A percentile compares a stretch with the other conserved stretches of the same genome.
These are phyloP conservation scores for Corythornis madagascariensis DNA, from an alignment of 2,113 vertebrate genomes.

Conservation along the genomic window DNA sequence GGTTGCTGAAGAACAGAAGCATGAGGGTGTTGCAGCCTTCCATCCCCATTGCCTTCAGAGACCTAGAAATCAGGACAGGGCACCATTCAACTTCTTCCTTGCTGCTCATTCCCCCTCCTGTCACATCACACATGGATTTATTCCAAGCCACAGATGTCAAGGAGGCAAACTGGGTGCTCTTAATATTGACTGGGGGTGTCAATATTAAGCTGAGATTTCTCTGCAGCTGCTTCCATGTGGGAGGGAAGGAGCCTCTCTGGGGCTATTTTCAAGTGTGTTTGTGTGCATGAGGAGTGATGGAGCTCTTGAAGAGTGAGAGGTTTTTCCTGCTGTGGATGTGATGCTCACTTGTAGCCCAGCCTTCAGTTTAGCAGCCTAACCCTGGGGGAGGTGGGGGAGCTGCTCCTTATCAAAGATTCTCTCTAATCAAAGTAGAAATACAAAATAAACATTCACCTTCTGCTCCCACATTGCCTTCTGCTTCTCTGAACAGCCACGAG, in stretches of 20 bases:
- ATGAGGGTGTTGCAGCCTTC: neutral
- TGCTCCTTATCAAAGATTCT: neutral
- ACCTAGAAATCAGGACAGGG: neutral
- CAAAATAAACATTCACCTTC: neutral
- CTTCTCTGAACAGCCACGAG: neutral
- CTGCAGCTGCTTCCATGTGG: slow-evolving; percentile 41
- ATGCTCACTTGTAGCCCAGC: slow-evolving; percentile 14
- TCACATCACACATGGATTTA: neutral
- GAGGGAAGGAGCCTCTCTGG: slow-evolving; percentile 12
- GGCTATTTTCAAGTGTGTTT: neutral
- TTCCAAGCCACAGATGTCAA: neutral
- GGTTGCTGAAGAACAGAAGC: neutral
- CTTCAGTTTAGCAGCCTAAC: neutral
- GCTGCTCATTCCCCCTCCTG: neutral
- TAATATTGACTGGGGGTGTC: slow-evolving; percentile 25
- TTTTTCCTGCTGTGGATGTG: neutral
- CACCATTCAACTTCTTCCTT: neutral
- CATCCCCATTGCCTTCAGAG: neutral
- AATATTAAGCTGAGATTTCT: slow-evolving; percentile 5
- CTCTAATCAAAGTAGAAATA: neutral
- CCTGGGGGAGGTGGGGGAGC: neutral
- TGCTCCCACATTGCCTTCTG: neutral
- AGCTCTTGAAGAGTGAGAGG: neutral
- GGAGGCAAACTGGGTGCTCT: neutral
- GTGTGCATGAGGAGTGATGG: neutral